Percentiles rank a stretch among this genome's conserved stretches.
These are phyloP conservation scores for Chascanopsetta lugubris DNA, from an alignment of 2,113 vertebrate genomes.

Conservation along the genomic window DNA sequence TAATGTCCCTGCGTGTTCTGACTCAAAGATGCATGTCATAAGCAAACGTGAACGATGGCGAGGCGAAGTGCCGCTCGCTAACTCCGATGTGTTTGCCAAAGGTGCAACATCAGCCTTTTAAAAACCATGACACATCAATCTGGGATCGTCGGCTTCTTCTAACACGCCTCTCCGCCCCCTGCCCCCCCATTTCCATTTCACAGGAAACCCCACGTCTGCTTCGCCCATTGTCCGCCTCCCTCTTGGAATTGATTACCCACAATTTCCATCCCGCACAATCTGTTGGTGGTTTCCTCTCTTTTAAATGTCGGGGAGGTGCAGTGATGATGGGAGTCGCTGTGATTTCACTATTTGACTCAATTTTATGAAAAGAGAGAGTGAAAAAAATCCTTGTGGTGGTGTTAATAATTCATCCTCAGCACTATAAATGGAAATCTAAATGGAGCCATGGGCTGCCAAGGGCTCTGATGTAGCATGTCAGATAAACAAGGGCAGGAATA, in stretches of 20 bases:
- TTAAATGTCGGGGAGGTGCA: constrained; percentile 33
- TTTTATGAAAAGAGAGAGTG: constrained; percentile 47
- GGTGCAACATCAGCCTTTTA: constrained; percentile 5
- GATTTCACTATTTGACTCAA: constrained; percentile 41
- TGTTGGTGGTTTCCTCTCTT: constrained; percentile 17
- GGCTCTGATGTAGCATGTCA: constrained; percentile 46
- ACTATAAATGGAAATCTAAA: constrained; percentile 58
- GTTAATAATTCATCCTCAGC: constrained; percentile 65
- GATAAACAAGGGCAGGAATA: constrained; percentile 48
- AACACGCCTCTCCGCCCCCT: constrained; percentile 9
- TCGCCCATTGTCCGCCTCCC: constrained; percentile 37
- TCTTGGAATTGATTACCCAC: constrained; percentile 53
- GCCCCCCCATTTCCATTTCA: constrained; percentile 62
- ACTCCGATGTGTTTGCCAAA: too few species aligned
- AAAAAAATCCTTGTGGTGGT: constrained; percentile 28
- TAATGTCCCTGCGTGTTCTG: not conserved
- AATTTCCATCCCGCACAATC: constrained; percentile 39
- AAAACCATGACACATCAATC: constrained; percentile 7
- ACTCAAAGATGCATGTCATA: not conserved
- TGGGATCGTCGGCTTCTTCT: constrained; percentile 33
- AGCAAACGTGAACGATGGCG: constrained; percentile 25
- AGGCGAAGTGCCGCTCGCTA: too few species aligned
- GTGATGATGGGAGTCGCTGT: constrained; percentile 42
- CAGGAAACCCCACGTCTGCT: constrained; percentile 24
- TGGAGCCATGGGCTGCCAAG: constrained; percentile 23